A percentile compares a stretch with the other conserved stretches of the same genome.
Conservation (phyloP, 2,113 vertebrate genomes). For the Hippocampus mohnikei region DNA sequence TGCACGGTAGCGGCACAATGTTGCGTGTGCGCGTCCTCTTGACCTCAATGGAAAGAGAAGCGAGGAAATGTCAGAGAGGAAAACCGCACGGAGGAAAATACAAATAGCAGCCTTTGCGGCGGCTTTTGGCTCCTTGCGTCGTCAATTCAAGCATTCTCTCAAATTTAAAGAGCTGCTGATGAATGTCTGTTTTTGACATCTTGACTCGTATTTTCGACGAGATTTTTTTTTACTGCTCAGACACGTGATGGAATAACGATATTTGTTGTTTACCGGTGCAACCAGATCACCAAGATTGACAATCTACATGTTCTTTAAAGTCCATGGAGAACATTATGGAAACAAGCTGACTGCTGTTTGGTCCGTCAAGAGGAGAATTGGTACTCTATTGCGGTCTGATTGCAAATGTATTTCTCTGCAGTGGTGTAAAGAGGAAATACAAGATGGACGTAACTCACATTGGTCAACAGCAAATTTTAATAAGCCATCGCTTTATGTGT, state of each 20-base stretch:
- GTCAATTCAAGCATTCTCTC: constrained; percentile 23
- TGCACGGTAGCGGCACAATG: constrained; percentile 8
- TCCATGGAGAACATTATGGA: constrained; percentile 18
- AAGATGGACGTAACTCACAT: background rate
- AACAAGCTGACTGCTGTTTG: constrained; percentile 11
- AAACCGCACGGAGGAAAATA: constrained; percentile 37
- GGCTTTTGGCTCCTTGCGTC: constrained; percentile 27
- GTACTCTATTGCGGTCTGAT: constrained; percentile 8
- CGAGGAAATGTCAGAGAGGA: constrained; percentile 32
- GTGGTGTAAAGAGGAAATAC: constrained; percentile 14
- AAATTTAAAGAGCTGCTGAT: constrained; percentile 29
- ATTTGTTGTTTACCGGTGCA: constrained; percentile 9
- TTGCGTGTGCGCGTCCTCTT: constrained; percentile 24
- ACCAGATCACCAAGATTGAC: constrained; percentile 8
- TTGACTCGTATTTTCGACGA: constrained; percentile 9
- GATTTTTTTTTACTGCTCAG: constrained; percentile 9
- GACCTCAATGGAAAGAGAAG: constrained; percentile 39
- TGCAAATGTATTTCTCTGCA: constrained; percentile 21
- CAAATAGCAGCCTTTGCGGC: background rate
- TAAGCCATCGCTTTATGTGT: no score
- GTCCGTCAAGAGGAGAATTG: constrained; percentile 20
- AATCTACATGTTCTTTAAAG: constrained; percentile 22
- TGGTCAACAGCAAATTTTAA: no score
- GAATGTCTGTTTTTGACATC: constrained; percentile 22
- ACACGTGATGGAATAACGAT: constrained; percentile 7